These are phyloP conservation scores for Cyprinella venusta DNA, from an alignment of 2,797 vertebrate genomes.

Conservation along the genomic window DNA sequence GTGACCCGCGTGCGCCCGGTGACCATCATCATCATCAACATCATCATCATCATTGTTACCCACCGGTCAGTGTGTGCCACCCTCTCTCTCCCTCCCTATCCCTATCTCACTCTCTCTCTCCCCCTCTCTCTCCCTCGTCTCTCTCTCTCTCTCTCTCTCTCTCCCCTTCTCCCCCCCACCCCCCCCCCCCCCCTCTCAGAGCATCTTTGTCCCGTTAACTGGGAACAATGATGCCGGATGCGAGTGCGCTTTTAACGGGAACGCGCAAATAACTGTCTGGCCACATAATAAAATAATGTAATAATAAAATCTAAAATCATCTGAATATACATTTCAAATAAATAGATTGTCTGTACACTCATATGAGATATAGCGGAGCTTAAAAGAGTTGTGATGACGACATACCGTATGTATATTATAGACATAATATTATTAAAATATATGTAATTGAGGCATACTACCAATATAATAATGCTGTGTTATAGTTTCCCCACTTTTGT, in stretches of 20 bases:
- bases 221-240: slow-evolving; percentile 25
- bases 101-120: not conserved
- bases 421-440: too few relatives aligned
- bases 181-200: not conserved
- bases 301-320: too few relatives aligned
- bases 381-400: too few relatives aligned
- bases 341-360: too few relatives aligned
- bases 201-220: slow-evolving; percentile 35
- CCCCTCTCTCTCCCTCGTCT: not conserved
- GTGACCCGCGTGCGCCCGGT: not conserved
- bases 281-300: too few relatives aligned
- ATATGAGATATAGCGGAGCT: too few relatives aligned
- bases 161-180: not conserved
- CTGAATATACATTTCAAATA: too few relatives aligned
- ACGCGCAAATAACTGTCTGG: slow-evolving; percentile 1
- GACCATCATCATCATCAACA: not conserved
- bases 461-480: too few relatives aligned
- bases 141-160: too few relatives aligned
- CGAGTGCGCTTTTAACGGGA: not conserved
- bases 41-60: not conserved
- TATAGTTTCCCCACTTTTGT: too few relatives aligned
- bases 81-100: not conserved
- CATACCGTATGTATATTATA: too few relatives aligned
- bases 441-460: too few relatives aligned
- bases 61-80: not conserved